Conservation (phyloP, 1,140 invertebrate species). For the Listronotus oregonensis region DNA sequence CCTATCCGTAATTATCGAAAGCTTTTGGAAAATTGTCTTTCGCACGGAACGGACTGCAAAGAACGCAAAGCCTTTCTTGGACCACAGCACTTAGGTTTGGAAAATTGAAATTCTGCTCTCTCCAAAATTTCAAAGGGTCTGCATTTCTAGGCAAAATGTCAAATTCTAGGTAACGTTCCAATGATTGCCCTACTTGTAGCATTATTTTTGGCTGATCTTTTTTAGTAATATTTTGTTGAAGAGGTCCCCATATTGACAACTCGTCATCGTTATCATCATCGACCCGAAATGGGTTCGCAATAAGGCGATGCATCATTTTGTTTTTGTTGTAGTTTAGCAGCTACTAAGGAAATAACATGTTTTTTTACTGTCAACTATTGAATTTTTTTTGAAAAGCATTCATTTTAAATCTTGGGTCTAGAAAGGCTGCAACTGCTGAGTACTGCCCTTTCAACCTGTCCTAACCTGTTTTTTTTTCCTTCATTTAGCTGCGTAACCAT, state of each 20-base stretch:
- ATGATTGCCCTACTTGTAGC: background rate
- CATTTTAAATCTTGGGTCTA: background rate
- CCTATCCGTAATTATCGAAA: background rate
- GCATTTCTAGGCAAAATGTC: constrained; percentile 4
- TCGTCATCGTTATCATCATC: background rate
- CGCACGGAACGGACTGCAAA: background rate
- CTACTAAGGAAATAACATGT: background rate
- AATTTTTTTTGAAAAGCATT: background rate
- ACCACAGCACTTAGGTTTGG: background rate
- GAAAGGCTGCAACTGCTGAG: background rate
- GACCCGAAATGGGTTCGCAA: background rate
- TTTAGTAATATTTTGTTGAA: background rate
- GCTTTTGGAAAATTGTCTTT: constrained; percentile 15
- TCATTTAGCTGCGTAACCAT: too few species aligned
- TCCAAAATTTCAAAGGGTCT: constrained; percentile 12
- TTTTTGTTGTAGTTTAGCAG: background rate
- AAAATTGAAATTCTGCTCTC: background rate
- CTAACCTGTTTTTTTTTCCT: too few species aligned
- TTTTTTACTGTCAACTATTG: background rate
- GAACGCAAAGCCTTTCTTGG: background rate
- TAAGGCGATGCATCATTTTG: background rate
- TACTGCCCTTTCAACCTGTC: background rate
- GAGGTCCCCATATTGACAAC: background rate
- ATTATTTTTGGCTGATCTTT: background rate
- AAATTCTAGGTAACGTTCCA: background rate